Conservation (phyloP, 1,140 invertebrate species). For the Drosophila pallidifrons region DNA sequence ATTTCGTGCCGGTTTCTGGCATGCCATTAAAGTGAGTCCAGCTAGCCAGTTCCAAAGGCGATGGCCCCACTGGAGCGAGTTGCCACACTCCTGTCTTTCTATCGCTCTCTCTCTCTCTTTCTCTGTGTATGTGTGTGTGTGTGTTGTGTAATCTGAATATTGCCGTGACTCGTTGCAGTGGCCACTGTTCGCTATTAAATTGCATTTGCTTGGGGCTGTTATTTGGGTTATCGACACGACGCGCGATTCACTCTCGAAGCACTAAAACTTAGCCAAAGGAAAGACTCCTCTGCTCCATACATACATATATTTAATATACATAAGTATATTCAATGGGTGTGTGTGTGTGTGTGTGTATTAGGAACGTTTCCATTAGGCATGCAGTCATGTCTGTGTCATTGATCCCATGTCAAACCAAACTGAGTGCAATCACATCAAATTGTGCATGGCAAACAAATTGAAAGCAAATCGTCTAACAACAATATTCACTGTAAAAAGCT, state of each 20-base stretch:
- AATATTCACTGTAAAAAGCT: neutral
- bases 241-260: neutral
- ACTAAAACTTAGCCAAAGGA: conserved; percentile 3
- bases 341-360: neutral
- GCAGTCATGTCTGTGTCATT: conserved; percentile 18
- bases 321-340: neutral
- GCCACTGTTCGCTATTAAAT: conserved; percentile 53
- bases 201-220: conserved; percentile 60
- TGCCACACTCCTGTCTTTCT: too few relatives aligned
- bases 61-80: neutral
- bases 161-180: conserved; percentile 68
- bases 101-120: neutral
- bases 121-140: neutral
- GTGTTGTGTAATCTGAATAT: conserved; percentile 76
- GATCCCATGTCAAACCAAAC: conserved; percentile 2
- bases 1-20: conserved; percentile 66
- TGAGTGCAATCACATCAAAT: neutral
- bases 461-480: neutral
- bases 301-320: conserved; percentile 7
- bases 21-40: conserved; percentile 60
- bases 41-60: neutral
- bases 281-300: neutral
- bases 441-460: neutral
- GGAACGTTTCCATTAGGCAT: conserved; percentile 1
- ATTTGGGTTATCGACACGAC: conserved; percentile 72